A percentile compares a stretch with the other conserved stretches of the same genome.
Evolutionary conservation across 2,797 vertebrate species (phyloP).

Genomic region (Coendou prehensilis): DNA sequence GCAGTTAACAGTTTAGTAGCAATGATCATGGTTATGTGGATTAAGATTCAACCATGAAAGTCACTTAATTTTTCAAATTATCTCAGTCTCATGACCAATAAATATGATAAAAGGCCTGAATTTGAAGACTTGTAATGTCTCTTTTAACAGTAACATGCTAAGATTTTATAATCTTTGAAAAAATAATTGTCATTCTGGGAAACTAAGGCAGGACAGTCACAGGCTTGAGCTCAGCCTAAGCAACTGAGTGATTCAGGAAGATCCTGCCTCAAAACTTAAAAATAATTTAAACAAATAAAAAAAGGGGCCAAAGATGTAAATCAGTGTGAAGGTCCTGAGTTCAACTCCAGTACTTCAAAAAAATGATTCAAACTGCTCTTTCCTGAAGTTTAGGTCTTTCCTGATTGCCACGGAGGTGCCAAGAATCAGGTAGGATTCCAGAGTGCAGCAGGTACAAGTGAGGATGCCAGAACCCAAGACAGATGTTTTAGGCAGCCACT

Average conservation of each 20-base stretch:
- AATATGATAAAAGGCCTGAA: not conserved
- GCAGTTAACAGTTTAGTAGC: not conserved
- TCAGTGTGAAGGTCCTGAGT: not conserved
- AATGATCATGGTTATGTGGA: not conserved
- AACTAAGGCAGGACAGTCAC: not conserved
- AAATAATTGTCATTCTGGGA: not conserved
- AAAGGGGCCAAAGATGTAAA: not conserved
- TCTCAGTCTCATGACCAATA: constrained; percentile 30
- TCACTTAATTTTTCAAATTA: constrained; percentile 16
- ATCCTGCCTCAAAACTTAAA: not conserved
- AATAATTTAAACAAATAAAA: not conserved
- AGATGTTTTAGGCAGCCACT: not conserved
- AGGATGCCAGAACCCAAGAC: not conserved
- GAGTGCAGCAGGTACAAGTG: not conserved
- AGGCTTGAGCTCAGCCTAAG: not conserved
- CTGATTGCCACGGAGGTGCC: not conserved
- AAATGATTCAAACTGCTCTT: not conserved
- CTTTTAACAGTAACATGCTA: not conserved
- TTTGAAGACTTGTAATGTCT: not conserved
- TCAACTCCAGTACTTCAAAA: not conserved
- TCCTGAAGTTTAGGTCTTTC: not conserved
- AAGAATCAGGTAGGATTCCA: not conserved
- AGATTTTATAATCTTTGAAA: constrained; percentile 45
- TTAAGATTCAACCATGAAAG: not conserved
- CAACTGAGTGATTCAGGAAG: not conserved